phyloP scores from a whole-genome alignment of 2,888 invertebrate genomes.

The Nemurella pictetii region DNA sequence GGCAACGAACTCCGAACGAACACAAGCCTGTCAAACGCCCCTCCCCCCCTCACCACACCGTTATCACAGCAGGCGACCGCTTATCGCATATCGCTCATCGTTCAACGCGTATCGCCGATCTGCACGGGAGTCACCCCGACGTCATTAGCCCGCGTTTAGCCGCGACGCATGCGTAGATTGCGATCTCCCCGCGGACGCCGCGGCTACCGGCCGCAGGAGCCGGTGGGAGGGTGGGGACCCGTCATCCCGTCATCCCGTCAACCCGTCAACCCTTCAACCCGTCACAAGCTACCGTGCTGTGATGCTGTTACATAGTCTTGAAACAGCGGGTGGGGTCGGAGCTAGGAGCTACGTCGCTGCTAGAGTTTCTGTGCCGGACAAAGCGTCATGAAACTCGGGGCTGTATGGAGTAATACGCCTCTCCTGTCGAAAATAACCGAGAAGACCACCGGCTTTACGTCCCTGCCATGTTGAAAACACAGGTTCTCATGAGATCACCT shows the following conservation, averaged over 20 bases:
- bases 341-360: not conserved
- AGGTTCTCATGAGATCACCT: too few relatives aligned
- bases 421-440: too few relatives aligned
- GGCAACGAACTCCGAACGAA: too few relatives aligned
- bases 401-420: too few relatives aligned
- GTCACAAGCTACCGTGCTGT: not conserved
- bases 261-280: not conserved
- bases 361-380: not conserved
- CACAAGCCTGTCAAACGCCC: too few relatives aligned
- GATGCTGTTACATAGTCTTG: too few relatives aligned
- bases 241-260: not conserved
- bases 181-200: not conserved
- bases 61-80: slow-evolving; percentile 1
- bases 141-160: too few relatives aligned
- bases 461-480: too few relatives aligned
- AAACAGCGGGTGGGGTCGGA: not conserved
- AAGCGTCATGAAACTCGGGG: too few relatives aligned
- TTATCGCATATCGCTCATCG: too few relatives aligned
- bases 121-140: not conserved
- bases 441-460: too few relatives aligned
- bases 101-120: not conserved
- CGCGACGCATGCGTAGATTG: not conserved
- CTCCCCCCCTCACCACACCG: too few relatives aligned
- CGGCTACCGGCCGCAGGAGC: not conserved
- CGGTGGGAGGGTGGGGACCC: not conserved